These are phyloP conservation scores for Caenorhabditis uteleia DNA, from an alignment of 2,888 invertebrate species.

Conservation along the genomic window DNA sequence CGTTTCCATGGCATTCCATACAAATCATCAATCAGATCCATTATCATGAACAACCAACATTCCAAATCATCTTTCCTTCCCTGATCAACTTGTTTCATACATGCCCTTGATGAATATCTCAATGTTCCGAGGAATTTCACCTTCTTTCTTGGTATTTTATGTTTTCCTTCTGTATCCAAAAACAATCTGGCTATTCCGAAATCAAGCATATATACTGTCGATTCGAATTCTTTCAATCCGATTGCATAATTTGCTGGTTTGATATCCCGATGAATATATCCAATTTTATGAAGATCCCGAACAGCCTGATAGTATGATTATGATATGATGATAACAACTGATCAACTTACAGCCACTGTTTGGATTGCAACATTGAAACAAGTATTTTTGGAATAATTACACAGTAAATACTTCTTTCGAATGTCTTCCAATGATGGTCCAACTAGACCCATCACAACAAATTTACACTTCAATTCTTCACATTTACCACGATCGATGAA, in stretches of 20 bases:
- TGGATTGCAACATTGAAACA: slow-evolving; percentile 35
- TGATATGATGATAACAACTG: neutral
- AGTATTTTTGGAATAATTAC: slow-evolving; percentile 28
- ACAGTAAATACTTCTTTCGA: slow-evolving; percentile 31
- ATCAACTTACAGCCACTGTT: slow-evolving; percentile 25
- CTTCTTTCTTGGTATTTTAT: slow-evolving; percentile 31
- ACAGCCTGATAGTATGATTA: slow-evolving; percentile 5
- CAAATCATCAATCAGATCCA: slow-evolving; percentile 37
- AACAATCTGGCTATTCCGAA: slow-evolving; percentile 37
- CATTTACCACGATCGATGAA: slow-evolving; percentile 46
- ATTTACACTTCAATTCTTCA: slow-evolving; percentile 43
- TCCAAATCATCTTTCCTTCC: slow-evolving; percentile 50
- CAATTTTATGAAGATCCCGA: slow-evolving; percentile 40
- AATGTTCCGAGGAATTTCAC: slow-evolving; percentile 50
- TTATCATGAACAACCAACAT: slow-evolving; percentile 44
- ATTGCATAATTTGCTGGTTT: slow-evolving; percentile 49
- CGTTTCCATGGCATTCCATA: slow-evolving; percentile 40
- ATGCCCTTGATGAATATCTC: slow-evolving; percentile 42
- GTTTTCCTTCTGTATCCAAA: slow-evolving; percentile 22
- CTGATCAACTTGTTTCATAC: slow-evolving; percentile 42
- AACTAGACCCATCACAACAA: slow-evolving; percentile 47
- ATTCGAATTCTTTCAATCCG: slow-evolving; percentile 20
- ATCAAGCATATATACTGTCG: slow-evolving; percentile 34
- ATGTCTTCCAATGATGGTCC: slow-evolving; percentile 48
- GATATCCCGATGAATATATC: slow-evolving; percentile 45